These are phyloP conservation scores for Agonopterix alstromeriana DNA, from an alignment of 2,888 invertebrate genomes.

Conservation along the genomic window DNA sequence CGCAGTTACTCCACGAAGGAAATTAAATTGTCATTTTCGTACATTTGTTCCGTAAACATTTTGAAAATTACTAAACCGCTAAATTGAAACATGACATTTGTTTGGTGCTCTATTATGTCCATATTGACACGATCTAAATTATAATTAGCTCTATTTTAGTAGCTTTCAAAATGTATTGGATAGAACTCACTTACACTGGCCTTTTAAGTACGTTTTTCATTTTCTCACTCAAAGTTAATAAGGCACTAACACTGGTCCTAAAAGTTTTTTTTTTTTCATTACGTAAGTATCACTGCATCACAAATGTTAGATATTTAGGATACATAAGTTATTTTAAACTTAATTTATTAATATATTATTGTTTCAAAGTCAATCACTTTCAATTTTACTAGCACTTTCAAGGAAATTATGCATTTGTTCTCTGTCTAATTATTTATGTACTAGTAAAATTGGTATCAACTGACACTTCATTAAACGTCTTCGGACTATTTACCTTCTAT, in stretches of 20 bases:
- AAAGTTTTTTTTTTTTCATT: conserved; percentile 15
- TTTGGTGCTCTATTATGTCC: no score
- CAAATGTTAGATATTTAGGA: conserved; percentile 37
- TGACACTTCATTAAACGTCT: conserved; percentile 34
- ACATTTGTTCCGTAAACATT: no score
- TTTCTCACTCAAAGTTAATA: not conserved
- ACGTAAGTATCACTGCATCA: conserved; percentile 33
- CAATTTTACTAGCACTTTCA: conserved; percentile 43
- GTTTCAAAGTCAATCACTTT: conserved; percentile 43
- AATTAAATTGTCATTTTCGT: no score
- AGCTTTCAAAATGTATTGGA: no score
- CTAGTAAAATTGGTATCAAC: conserved; percentile 49
- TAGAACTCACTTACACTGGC: not conserved
- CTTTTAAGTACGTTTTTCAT: not conserved
- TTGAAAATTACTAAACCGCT: no score
- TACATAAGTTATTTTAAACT: conserved; percentile 54
- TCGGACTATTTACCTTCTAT: not conserved
- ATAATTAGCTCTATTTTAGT: no score
- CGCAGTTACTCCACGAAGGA: no score
- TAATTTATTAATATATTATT: conserved; percentile 50
- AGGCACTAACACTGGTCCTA: conserved; percentile 18
- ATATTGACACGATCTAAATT: no score
- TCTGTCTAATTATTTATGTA: conserved; percentile 9
- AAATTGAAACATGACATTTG: not conserved
- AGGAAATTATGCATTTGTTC: not conserved